Evolutionary conservation across 2,113 vertebrate genomes (phyloP).

Genomic region (Ailurus styani): DNA sequence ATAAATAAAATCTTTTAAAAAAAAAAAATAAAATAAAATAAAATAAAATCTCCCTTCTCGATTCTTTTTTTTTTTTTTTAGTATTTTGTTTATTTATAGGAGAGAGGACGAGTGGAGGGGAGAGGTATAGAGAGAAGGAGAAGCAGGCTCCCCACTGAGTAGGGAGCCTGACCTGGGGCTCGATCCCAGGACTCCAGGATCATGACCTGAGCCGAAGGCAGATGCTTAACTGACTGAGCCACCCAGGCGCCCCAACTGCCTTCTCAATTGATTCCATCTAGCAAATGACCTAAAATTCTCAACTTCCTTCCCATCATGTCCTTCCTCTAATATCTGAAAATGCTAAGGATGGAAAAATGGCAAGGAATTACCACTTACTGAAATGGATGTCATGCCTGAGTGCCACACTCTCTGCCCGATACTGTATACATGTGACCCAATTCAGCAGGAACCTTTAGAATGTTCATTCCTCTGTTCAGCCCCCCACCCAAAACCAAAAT

Average conservation of each 20-base stretch:
- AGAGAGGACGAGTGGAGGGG: too few species aligned
- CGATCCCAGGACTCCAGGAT: too few species aligned
- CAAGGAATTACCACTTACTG: background rate
- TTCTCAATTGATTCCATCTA: background rate
- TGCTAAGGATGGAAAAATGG: background rate
- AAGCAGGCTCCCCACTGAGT: too few species aligned
- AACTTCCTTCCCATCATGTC: background rate
- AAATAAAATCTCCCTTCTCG: background rate
- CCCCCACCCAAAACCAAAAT: background rate
- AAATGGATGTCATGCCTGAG: background rate
- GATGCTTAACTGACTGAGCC: too few species aligned
- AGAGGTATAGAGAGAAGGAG: too few species aligned
- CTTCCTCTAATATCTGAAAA: background rate
- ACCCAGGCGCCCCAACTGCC: too few species aligned
- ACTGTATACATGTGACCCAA: background rate
- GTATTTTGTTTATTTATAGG: too few species aligned
- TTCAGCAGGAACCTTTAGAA: background rate
- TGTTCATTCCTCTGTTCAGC: background rate
- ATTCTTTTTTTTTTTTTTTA: background rate
- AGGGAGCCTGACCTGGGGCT: too few species aligned
- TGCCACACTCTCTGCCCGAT: background rate
- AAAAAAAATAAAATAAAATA: too few species aligned
- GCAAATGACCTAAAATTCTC: background rate
- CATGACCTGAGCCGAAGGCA: too few species aligned
- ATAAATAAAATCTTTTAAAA: too few species aligned